Conservation (phyloP, 1,140 invertebrate genomes). For the Drosophila nebulosa region DNA sequence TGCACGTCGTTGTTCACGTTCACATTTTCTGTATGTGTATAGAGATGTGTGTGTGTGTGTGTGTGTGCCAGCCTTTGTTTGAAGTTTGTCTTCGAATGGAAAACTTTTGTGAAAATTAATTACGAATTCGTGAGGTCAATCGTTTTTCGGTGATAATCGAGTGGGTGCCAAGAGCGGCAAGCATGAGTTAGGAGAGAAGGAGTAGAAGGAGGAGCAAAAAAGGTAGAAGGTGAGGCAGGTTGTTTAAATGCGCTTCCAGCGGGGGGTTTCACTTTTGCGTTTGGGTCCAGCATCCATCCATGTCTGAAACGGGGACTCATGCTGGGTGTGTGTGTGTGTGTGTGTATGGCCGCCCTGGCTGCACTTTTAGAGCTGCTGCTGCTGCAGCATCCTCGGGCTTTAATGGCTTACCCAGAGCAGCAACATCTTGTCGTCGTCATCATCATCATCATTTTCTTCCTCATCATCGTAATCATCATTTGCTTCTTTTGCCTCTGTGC, state of each 20-base stretch:
- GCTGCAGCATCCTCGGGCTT: conserved; percentile 34
- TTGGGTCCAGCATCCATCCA: background rate
- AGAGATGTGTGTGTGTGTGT: background rate
- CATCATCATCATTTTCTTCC: background rate
- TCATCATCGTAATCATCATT: conserved; percentile 6
- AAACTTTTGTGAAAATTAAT: conserved; percentile 80
- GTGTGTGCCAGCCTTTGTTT: conserved; percentile 55
- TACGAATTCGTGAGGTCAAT: conserved; percentile 79
- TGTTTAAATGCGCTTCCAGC: conserved; percentile 59
- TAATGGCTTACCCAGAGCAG: conserved; percentile 14
- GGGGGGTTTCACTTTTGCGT: conserved; percentile 12
- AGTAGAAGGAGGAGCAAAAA: background rate
- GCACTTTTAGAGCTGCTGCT: background rate
- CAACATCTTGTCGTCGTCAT: conserved; percentile 8
- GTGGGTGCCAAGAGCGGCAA: conserved; percentile 61
- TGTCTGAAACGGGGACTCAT: conserved; percentile 21
- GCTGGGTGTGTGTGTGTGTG: conserved; percentile 51
- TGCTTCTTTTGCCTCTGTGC: conserved; percentile 27
- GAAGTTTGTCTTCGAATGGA: conserved; percentile 79
- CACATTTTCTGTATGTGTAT: conserved; percentile 13
- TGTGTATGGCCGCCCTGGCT: conserved; percentile 2
- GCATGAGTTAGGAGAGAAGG: background rate
- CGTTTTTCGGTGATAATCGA: conserved; percentile 78
- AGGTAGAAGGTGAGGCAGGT: conserved; percentile 27
- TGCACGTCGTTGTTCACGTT: conserved; percentile 31